Evolutionary conservation across 2,888 invertebrate genomes (phyloP).

Genomic region (Epirrhoe tristata): DNA sequence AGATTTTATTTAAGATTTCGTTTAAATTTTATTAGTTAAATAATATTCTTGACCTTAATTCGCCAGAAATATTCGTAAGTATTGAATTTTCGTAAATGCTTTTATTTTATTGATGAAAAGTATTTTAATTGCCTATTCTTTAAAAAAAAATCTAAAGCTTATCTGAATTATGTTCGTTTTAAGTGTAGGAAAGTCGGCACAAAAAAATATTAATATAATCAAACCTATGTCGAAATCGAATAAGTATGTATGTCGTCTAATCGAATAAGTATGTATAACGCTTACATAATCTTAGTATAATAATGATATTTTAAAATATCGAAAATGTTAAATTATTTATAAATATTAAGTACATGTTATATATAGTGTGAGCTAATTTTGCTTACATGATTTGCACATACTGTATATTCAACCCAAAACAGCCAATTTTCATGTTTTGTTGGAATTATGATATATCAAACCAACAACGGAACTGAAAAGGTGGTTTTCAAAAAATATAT

Average conservation of each 20-base stretch:
- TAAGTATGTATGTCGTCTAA: too few species aligned
- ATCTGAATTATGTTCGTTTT: too few species aligned
- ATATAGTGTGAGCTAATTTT: slow-evolving; percentile 14
- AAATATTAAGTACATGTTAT: slow-evolving; percentile 16
- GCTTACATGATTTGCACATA: slow-evolving; percentile 6
- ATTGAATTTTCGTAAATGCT: too few species aligned
- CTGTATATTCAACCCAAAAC: slow-evolving; percentile 2
- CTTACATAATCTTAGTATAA: slow-evolving; percentile 16
- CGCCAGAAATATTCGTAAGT: too few species aligned
- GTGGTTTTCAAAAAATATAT: neutral
- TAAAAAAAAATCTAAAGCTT: too few species aligned
- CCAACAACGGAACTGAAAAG: neutral
- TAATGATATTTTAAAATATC: slow-evolving; percentile 13
- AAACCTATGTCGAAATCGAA: neutral
- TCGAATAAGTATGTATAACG: neutral
- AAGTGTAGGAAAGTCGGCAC: neutral
- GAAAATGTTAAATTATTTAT: slow-evolving; percentile 33
- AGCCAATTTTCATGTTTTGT: neutral
- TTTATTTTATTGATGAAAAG: too few species aligned
- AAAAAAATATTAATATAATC: slow-evolving; percentile 5
- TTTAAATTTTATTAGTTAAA: too few species aligned
- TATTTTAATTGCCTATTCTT: too few species aligned
- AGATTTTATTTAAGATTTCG: neutral
- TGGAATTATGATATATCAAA: too few species aligned
- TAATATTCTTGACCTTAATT: too few species aligned